These are phyloP conservation scores for Enteromius paludinosus DNA, from an alignment of 2,797 vertebrate genomes.

Conservation along the genomic window DNA sequence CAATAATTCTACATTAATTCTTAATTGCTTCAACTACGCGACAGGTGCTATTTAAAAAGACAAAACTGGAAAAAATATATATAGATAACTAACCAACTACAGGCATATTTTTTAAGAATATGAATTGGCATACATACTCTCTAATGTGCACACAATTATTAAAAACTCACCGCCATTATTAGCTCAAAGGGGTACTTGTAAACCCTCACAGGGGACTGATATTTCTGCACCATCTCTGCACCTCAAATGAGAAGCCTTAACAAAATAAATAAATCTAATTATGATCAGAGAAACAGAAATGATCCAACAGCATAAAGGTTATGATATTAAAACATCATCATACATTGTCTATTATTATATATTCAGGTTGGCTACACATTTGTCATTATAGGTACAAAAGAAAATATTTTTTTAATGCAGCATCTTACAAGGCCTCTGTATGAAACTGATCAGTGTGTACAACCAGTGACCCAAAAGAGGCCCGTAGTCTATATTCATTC, in stretches of 20 bases:
- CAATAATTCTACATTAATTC: not conserved
- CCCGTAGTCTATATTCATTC: not conserved
- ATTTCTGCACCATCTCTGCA: constrained; percentile 92
- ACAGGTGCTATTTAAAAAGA: not conserved
- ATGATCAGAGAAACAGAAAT: not conserved
- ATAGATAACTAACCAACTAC: not conserved
- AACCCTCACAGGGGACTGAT: constrained; percentile 93
- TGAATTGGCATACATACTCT: not conserved
- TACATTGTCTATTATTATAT: not conserved
- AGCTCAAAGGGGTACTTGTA: constrained; percentile 94
- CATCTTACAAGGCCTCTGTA: not conserved
- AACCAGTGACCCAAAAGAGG: not conserved
- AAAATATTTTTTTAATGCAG: no score
- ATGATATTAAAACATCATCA: not conserved
- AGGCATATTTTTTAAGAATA: not conserved
- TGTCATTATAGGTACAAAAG: not conserved
- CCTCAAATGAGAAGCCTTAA: constrained; percentile 63
- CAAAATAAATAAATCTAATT: not conserved
- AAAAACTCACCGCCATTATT: constrained; percentile 84
- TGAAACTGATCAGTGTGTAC: not conserved
- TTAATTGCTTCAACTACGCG: not conserved
- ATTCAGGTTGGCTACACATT: not conserved
- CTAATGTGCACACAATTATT: not conserved
- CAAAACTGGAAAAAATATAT: no score
- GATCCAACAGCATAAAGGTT: not conserved